A percentile compares a stretch with the other conserved stretches of the same genome.
phyloP scores from a whole-genome alignment of 2,888 invertebrate genomes.

The Pammene fasciana region DNA sequence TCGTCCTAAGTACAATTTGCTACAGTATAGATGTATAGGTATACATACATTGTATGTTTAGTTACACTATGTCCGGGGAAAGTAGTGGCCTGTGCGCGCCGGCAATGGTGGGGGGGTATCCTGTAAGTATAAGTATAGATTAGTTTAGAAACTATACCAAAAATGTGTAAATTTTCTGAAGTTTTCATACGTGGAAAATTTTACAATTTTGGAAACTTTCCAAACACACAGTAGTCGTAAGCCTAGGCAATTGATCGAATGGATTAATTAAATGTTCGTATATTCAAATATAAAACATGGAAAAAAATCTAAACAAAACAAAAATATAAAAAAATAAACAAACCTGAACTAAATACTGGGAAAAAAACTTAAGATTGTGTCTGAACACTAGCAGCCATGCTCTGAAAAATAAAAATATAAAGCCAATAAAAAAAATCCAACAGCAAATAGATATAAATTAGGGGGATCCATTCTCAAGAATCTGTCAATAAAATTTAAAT shows the following conservation, averaged over 20 bases:
- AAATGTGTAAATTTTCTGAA: too few species aligned
- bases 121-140: constrained; percentile 53
- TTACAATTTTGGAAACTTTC: too few species aligned
- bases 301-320: constrained; percentile 33
- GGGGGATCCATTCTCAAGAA: too few species aligned
- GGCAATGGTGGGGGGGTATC: constrained; percentile 78
- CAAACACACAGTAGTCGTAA: too few species aligned
- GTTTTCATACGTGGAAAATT: too few species aligned
- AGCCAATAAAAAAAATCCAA: neutral
- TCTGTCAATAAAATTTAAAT: too few species aligned
- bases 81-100: constrained; percentile 78
- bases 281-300: neutral
- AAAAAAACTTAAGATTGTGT: constrained; percentile 63
- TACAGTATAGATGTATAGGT: neutral
- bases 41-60: constrained; percentile 14
- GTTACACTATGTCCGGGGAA: constrained; percentile 73
- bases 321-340: constrained; percentile 56
- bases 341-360: constrained; percentile 60
- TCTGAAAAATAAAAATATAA: constrained; percentile 63
- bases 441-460: too few species aligned
- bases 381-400: constrained; percentile 70
- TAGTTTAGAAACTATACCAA: too few species aligned
- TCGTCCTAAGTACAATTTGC: neutral
- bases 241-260: too few species aligned
- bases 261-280: too few species aligned